These are phyloP conservation scores for Spinus pinus DNA, from an alignment of 2,797 vertebrate genomes.

Conservation along the genomic window DNA sequence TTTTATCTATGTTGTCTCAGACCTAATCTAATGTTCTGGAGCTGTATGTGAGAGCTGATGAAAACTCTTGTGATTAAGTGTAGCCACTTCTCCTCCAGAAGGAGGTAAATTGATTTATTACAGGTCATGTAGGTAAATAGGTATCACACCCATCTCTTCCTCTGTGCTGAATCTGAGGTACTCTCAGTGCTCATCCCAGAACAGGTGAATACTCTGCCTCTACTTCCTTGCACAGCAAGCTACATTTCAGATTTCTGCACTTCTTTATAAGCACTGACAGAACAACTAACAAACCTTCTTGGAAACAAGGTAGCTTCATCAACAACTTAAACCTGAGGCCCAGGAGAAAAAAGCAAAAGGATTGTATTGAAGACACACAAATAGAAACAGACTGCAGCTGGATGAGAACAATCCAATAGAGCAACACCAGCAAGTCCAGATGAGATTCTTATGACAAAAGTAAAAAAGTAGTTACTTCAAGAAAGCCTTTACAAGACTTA, in stretches of 20 bases:
- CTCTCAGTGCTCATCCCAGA: not conserved
- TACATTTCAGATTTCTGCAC: not conserved
- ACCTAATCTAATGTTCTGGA: not conserved
- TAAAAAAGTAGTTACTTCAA: not conserved
- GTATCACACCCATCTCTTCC: not conserved
- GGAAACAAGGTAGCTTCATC: not conserved
- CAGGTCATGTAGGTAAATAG: not conserved
- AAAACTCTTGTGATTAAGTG: not conserved
- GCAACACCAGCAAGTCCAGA: not conserved
- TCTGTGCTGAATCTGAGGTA: not conserved
- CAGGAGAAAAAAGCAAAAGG: not conserved
- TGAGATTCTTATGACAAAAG: not conserved
- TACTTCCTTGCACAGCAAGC: not conserved
- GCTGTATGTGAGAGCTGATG: not conserved
- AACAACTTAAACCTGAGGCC: not conserved
- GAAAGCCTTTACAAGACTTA: not conserved
- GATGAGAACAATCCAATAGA: not conserved
- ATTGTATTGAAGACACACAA: not conserved
- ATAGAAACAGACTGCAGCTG: not conserved
- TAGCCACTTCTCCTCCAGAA: not conserved
- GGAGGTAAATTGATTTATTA: not conserved
- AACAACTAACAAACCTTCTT: not conserved
- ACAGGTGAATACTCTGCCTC: not conserved
- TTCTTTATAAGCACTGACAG: not conserved
- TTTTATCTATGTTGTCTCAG: not conserved